Evolutionary conservation across 1,140 invertebrate genomes (phyloP), one percentile per base, ranked within the genome.

Genomic region (Conus betulinus): DNA sequence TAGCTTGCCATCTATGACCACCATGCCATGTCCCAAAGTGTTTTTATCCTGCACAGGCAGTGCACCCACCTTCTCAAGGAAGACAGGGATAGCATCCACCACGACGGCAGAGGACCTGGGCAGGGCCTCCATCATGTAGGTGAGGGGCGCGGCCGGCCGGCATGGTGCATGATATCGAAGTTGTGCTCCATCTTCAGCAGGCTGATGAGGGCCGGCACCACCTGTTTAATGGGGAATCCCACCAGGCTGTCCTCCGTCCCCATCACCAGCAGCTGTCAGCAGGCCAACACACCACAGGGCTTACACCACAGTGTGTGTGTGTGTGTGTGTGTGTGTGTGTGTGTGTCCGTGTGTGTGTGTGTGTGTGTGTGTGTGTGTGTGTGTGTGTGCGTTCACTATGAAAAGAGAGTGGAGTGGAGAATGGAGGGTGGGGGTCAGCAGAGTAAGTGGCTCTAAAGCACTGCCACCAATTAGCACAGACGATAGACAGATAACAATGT

Each of bases 141-240:
- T 99, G 17, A 99, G 96, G 96, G 99, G 99, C 99, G 81, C 99
- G 97, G 95, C 99, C 99, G 97, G 95, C 99, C 99, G 0, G 99
- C 99, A 95, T 99, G 98, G 94, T 99, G 99, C 99, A 99, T 99
- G 96, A 99, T 99, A 95, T 99, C 99, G 96, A 99, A 99, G 96
- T 99, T 99, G 94, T 99, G 98, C 93, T 96, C 96, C 94, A 95
- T 95, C 85, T 95, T 95, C 82, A 96, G 92, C 4, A 96, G 91
- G 11, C 91, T 92, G 53, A 95, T 94, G 5, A 99, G 96, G 5
- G 98, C 98, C 13, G 99, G 98, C 20, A 99, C 98, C 20, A 99
- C 98, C 95, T 99, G 98, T 92, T 99, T 98, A 0, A 99, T 98
- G 0, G 99, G 99, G 95, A 99, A 99, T 39, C 99, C 99, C 53